Evolutionary conservation across 2,113 vertebrate species (phyloP), one percentile per base, ranked within the genome.

Genomic region (Arothron firmamentum): DNA sequence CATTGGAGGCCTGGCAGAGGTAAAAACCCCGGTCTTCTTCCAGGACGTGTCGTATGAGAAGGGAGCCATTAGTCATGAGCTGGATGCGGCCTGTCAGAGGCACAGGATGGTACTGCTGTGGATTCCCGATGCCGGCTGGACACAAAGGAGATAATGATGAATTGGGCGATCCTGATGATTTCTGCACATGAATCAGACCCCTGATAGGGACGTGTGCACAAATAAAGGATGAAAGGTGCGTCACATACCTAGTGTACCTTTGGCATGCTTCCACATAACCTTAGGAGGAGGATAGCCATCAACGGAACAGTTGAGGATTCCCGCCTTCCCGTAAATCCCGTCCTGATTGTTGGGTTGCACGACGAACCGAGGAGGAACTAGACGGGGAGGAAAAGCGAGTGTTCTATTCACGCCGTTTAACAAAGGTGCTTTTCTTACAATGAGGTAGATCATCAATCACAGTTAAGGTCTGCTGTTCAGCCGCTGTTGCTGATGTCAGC

Each of bases 331-430:
- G 0, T 98, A 99, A 82, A 99, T 99, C 65, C 97, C 97, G 11
- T 99, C 96, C 77, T 99, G 97, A 83, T 99, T 98, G 88, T 99
- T 98, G 72, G 97, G 97, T 52, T 99, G 97, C 34, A 99, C 97
- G 84, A 97, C 93, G 23, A 97, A 99, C 11, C 95, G 92, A 74
- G 97, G 97, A n/a, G 97, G 96, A 59, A 99, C 96, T 99, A 79
- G 25, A 56, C 42, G 51, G 52, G 48, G n/a, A 45, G n/a, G 31
- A 56, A 18, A 31, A 38, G 20, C 67, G 6, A 52, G 47, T 25
- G 25, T 23, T 45, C 16, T 51, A 23, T 21, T 17, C 48, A 17
- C 15, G 6, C 43, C 43, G 16, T 45, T 45, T 45, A 15, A 45
- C 43, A 45, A 17, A 45, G 16, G 25, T 7, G 25, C 25, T 7